These are phyloP conservation scores for Cheracebus regulus DNA, from an alignment of 2,797 vertebrate species.

Conservation along the genomic window DNA sequence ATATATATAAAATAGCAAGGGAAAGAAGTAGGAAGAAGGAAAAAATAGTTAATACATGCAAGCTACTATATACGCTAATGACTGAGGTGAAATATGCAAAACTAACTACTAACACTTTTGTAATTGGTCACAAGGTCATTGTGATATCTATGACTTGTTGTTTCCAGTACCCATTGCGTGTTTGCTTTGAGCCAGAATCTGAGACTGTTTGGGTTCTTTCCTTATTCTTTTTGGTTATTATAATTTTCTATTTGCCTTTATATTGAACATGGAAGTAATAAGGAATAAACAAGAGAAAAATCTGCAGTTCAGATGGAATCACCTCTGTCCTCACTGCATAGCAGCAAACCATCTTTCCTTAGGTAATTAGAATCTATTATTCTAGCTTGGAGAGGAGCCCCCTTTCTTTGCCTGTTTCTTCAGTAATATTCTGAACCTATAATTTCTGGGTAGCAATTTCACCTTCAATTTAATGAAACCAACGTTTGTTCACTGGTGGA, in stretches of 20 bases:
- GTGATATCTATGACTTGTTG: background rate
- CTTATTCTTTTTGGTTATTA: background rate
- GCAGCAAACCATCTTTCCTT: background rate
- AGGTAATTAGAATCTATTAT: background rate
- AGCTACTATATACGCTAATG: background rate
- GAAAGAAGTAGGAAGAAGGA: background rate
- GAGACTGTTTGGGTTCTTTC: background rate
- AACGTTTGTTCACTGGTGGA: background rate
- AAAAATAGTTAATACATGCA: background rate
- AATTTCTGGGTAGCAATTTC: background rate
- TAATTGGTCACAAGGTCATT: background rate
- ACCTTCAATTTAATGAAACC: background rate
- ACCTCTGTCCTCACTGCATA: background rate
- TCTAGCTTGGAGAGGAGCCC: background rate
- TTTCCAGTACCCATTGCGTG: background rate
- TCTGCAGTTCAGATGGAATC: background rate
- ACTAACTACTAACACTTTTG: background rate
- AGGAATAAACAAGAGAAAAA: background rate
- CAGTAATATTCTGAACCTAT: background rate
- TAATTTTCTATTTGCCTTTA: background rate
- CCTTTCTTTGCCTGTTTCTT: background rate
- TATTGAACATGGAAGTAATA: background rate
- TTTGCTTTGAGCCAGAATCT: background rate
- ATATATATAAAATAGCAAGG: background rate
- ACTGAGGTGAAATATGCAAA: background rate